Percentiles rank a stretch among this genome's conserved stretches.
phyloP scores from a whole-genome alignment of 2,113 vertebrate species.

The Bothrops jararaca region DNA sequence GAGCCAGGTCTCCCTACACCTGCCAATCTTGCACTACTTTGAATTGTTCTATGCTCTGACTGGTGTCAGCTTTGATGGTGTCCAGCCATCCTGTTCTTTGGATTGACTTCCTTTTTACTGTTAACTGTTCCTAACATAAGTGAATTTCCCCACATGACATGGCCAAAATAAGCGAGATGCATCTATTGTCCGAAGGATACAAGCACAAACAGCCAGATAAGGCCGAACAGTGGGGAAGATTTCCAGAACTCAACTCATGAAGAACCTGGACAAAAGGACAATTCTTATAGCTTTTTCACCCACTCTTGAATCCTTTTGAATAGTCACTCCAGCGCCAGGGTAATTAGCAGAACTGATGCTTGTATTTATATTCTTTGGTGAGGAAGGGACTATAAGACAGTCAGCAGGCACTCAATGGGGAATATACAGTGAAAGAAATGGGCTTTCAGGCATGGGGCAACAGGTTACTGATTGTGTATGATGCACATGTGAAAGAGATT shows the following conservation, averaged over 20 bases:
- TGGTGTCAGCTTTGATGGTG: neutral
- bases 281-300: neutral
- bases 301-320: neutral
- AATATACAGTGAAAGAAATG: neutral
- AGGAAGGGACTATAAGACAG: neutral
- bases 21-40: neutral
- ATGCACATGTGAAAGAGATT: neutral
- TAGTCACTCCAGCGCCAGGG: neutral
- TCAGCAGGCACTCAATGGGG: neutral
- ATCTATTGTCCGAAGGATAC: neutral
- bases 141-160: neutral
- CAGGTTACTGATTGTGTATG: neutral
- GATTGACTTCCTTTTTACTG: neutral
- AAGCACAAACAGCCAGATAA: neutral
- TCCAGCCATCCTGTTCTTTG: neutral
- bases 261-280: neutral
- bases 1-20: neutral
- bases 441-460: neutral
- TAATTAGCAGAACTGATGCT: neutral
- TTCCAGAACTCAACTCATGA: neutral
- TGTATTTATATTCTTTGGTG: neutral
- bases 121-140: neutral
- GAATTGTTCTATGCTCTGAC: neutral
- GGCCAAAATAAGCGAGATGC: neutral
- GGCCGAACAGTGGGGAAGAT: neutral